phyloP scores from a whole-genome alignment of 2,113 vertebrate genomes.

The Mobula hypostoma region DNA sequence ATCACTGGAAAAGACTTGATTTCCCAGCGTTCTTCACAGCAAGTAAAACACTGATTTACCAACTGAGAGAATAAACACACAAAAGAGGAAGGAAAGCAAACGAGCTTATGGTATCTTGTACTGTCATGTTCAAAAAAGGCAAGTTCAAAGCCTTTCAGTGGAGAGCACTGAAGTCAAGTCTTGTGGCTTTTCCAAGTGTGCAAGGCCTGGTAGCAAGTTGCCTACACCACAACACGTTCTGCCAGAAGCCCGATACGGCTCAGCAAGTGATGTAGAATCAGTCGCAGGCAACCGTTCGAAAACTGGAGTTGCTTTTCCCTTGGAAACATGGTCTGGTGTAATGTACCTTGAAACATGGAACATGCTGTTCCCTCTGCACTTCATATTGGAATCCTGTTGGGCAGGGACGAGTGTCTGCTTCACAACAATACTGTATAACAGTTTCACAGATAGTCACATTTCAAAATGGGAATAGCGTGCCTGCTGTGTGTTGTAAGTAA shows the following conservation, averaged over 20 bases:
- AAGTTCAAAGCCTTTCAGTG: background rate
- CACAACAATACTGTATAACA: too few relatives aligned
- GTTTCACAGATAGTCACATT: too few relatives aligned
- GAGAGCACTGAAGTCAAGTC: background rate
- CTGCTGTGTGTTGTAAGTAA: too few relatives aligned
- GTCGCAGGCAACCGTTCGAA: too few relatives aligned
- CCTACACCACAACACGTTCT: background rate
- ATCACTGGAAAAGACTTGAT: background rate
- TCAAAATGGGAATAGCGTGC: too few relatives aligned
- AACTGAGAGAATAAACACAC: background rate
- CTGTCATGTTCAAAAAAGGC: background rate
- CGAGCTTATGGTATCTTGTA: background rate
- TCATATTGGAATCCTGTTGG: too few relatives aligned
- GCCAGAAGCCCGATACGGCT: background rate
- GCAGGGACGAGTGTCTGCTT: too few relatives aligned
- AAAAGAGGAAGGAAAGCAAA: conserved; percentile 6
- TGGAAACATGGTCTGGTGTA: background rate
- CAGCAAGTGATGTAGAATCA: too few relatives aligned
- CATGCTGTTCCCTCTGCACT: too few relatives aligned
- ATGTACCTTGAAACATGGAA: too few relatives aligned
- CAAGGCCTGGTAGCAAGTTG: background rate
- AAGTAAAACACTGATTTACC: background rate
- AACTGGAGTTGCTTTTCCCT: too few relatives aligned
- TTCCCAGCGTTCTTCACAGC: background rate
- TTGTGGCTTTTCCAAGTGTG: background rate